Conservation (phyloP, 1,140 invertebrate genomes). For the Brachionus manjavacas region DNA sequence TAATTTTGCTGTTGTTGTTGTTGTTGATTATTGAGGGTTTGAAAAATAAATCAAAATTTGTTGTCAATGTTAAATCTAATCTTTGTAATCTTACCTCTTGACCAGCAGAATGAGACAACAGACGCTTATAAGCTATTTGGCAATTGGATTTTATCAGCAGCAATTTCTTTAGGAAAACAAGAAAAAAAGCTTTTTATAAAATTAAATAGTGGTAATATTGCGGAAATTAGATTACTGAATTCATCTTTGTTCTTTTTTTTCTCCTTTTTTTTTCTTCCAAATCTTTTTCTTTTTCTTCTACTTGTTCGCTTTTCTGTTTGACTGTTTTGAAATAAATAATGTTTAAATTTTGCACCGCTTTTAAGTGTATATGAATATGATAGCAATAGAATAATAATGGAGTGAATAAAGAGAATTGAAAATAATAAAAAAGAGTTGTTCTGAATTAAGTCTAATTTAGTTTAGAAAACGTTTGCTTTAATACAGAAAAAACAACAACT, state of each 20-base stretch:
- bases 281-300: not conserved
- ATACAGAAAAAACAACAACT: not conserved
- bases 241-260: not conserved
- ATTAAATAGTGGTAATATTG: not conserved
- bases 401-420: not conserved
- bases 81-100: not conserved
- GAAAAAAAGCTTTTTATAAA: not conserved
- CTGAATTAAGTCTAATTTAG: not conserved
- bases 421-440: not conserved
- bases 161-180: slow-evolving; percentile 21
- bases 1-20: no score
- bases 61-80: no score
- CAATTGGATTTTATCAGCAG: not conserved
- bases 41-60: no score
- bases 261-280: no score
- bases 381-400: not conserved
- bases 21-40: no score
- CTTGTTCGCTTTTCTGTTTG: no score
- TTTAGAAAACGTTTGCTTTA: not conserved
- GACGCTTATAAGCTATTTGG: not conserved
- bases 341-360: not conserved
- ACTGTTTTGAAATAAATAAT: no score
- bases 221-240: not conserved
- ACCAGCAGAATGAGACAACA: not conserved
- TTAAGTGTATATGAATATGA: not conserved